A percentile compares a stretch with the other conserved stretches of the same genome.
phyloP scores from a whole-genome alignment of 2,113 vertebrate genomes.

The Phaethon lepturus region DNA sequence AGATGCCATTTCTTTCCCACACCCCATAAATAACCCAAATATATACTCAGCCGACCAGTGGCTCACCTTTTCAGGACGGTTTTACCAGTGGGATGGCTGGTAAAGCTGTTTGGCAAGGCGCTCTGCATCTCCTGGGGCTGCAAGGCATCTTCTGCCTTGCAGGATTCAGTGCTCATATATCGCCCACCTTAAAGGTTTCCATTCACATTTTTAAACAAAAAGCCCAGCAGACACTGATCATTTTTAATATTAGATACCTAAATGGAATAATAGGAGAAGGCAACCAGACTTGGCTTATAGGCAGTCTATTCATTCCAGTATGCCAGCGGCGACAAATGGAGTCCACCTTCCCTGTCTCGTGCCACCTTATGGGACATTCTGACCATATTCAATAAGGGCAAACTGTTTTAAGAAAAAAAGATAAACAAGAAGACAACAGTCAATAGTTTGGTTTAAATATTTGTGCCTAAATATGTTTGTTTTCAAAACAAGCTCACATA shows the following conservation, averaged over 20 bases:
- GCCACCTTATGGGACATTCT: background rate
- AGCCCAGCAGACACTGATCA: background rate
- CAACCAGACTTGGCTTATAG: background rate
- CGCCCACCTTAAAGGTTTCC: background rate
- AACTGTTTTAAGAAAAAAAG: background rate
- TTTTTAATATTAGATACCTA: background rate
- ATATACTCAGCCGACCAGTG: background rate
- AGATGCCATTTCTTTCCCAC: background rate
- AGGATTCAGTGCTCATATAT: background rate
- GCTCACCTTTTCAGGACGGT: background rate
- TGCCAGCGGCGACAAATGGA: background rate
- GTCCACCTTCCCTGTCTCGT: background rate
- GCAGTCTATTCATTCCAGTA: background rate
- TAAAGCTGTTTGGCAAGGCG: background rate
- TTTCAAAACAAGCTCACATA: background rate
- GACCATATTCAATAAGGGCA: background rate
- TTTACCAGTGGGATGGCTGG: background rate
- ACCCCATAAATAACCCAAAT: background rate
- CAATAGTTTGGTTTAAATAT: background rate
- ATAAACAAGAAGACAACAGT: background rate
- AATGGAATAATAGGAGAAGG: background rate
- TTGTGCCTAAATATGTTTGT: background rate
- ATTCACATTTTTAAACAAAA: background rate
- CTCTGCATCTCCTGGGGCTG: background rate
- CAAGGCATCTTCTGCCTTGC: background rate